Evolutionary conservation across 2,888 invertebrate species (phyloP), one percentile per base, ranked within the genome.

Genomic region (Dynastes hyllus): DNA sequence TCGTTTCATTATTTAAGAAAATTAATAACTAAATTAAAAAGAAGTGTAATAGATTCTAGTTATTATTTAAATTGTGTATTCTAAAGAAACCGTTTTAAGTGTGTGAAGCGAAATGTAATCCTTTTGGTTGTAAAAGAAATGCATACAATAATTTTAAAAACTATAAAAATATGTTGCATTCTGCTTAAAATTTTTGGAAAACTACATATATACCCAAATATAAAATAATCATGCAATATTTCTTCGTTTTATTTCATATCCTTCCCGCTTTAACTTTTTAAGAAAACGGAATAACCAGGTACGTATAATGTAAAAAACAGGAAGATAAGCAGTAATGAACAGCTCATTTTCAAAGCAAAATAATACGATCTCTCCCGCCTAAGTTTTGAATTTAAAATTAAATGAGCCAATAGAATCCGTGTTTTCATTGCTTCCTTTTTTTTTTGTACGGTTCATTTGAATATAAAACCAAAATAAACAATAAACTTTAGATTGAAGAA

Each of bases 131-230:
- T 22, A 58, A 16, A 6, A 58, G 5, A 53, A 53, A 53, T 53
- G 6, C 16, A n/a, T 22, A 58, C 55, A 4, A 58, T 58, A 58
- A 58, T 22, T 58, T 22, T 22, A 22, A 58, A 58, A 58, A 8
- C 1, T 58, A 58, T 58, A 58, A 58, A 22, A 8, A n/a, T 22
- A 58, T 58, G 55, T 58, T 58, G 22, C 22, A 58, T 16, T 58
- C 55, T 58, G n/a, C 16, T 58, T 58, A 58, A 58, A 58, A 58
- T n/a, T 58, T 58, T 58, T 58, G 22, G 55, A 58, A 58, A 58
- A 58, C 22, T 58, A 58, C n/a, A 55, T 55, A 55, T 58, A 8
- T 45, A 45, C 45, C 45, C 45, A 58, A 58, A 58, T 58, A 58
- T 58, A 16, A 58, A 58, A 58, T 58, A 58, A 58, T 22, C 55